Percentiles rank a stretch among this genome's conserved stretches.
Conservation (phyloP, 2,888 invertebrate species). For the Terebella lapidaria region DNA sequence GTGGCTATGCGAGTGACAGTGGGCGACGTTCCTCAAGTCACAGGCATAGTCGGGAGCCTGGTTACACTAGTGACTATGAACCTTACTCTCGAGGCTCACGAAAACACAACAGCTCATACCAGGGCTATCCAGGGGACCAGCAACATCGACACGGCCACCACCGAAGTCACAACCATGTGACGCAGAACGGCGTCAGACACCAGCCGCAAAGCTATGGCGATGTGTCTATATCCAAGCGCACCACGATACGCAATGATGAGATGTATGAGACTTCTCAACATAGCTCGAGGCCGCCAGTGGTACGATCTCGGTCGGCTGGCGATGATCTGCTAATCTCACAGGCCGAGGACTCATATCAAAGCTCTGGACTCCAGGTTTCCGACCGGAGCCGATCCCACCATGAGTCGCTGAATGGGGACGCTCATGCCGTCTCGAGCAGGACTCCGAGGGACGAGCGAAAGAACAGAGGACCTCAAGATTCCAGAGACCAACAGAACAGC, state of each 20-base stretch:
- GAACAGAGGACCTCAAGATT: neutral
- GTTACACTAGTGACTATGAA: no score
- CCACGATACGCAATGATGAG: conserved; percentile 19
- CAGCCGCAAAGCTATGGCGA: no score
- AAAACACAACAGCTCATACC: no score
- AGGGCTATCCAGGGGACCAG: no score
- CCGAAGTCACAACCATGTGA: no score
- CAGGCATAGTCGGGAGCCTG: no score
- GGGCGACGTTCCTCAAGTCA: no score
- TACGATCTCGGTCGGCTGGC: neutral
- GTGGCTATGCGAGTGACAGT: neutral
- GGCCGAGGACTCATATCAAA: neutral
- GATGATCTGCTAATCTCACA: neutral
- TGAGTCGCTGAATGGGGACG: neutral
- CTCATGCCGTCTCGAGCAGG: neutral
- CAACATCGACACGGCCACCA: no score
- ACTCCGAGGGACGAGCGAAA: neutral
- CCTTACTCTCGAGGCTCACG: no score
- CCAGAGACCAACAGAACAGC: neutral
- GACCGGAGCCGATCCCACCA: neutral
- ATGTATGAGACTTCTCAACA: conserved; percentile 11
- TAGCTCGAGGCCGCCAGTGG: neutral
- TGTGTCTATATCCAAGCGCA: conserved; percentile 12
- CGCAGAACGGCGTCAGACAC: no score
- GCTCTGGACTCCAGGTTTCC: no score